Evolutionary conservation across 2,797 vertebrate species (phyloP), one percentile per base, ranked within the genome.

Genomic region (Euthynnus affinis): DNA sequence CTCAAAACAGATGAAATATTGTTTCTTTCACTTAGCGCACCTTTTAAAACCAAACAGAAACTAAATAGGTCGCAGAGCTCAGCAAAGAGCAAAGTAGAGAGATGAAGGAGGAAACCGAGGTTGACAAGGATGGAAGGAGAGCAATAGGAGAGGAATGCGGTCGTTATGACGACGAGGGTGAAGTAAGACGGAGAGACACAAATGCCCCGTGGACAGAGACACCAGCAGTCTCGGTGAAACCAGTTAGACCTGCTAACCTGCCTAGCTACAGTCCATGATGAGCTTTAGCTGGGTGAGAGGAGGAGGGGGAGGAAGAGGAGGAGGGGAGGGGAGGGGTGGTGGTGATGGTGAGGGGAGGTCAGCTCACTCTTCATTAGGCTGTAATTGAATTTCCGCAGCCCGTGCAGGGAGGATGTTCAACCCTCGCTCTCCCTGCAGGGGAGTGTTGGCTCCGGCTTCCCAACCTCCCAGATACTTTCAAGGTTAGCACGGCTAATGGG

Each of bases 361-460:
- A 79, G 82, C 79, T 91, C 86, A 83, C 86, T 92, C 90, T 89
- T 92, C 90, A 89, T 93, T 91, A 93, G 86, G 49, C 86, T 83
- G 80, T 90, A 92, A 93, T 92, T 90, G 91, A 92, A 92, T 92
- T 92, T 92, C 88, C 67, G 12, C 69, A 66, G 85, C 81, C 56
- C 23, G 53, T 53, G 76, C 79, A 71, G 87, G 77, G 80, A 90
- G 77, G 86, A 88, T 87, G 88, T 81, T 77, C 68, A 17, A 61
- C 85, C 53, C 77, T 82, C 63, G 32, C 75, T 81, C 81, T 81
- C 82, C 76, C 87, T 73, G 82, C 81, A 71, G 88, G 86, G 76
- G 68, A 52, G 77, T 25, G 66, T 79, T 71, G 76, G 78, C 87
- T 83, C 46, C 27, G 40, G 73, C 76, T 71, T 82, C 75, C 55